Evolutionary conservation across 2,888 invertebrate genomes (phyloP).

Genomic region (Tigriopus californicus): DNA sequence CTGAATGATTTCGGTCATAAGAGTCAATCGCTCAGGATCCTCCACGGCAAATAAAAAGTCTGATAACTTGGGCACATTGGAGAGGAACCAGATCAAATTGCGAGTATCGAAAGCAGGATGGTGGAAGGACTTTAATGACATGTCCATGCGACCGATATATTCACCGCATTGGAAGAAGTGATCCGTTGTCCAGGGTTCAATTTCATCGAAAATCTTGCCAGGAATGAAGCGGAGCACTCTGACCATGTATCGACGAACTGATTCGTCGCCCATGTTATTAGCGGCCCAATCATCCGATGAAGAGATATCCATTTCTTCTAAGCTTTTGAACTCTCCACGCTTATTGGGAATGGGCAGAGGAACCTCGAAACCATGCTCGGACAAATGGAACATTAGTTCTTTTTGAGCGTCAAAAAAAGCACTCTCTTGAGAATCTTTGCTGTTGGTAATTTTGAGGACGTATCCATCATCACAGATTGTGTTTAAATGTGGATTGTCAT

Average conservation of each 20-base stretch:
- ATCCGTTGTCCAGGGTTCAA: slow-evolving; percentile 35
- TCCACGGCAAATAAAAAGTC: slow-evolving; percentile 49
- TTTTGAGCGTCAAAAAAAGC: slow-evolving; percentile 52
- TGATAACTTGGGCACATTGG: slow-evolving; percentile 43
- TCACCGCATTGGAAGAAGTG: slow-evolving; percentile 52
- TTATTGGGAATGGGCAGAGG: slow-evolving; percentile 50
- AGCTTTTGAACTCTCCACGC: slow-evolving; percentile 31
- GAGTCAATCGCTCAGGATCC: slow-evolving; percentile 28
- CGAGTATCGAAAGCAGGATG: slow-evolving; percentile 47
- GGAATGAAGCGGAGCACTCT: slow-evolving; percentile 55
- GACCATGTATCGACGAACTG: slow-evolving; percentile 37
- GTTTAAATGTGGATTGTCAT: slow-evolving; percentile 26
- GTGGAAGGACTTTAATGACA: slow-evolving; percentile 41
- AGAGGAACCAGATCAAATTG: slow-evolving; percentile 55
- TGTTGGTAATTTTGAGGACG: slow-evolving; percentile 63
- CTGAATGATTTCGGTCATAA: slow-evolving; percentile 33
- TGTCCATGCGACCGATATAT: slow-evolving; percentile 47
- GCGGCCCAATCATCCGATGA: slow-evolving; percentile 36
- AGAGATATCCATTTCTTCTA: slow-evolving; percentile 17
- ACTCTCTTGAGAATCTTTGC: slow-evolving; percentile 50
- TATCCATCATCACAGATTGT: slow-evolving; percentile 24
- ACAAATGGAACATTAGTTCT: slow-evolving; percentile 46
- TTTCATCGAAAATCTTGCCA: slow-evolving; percentile 46
- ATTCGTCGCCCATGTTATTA: slow-evolving; percentile 20
- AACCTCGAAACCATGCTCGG: slow-evolving; percentile 43